Evolutionary conservation across 1,140 invertebrate genomes (phyloP), one percentile per base, ranked within the genome.

Genomic region (Eriosoma lanigerum): DNA sequence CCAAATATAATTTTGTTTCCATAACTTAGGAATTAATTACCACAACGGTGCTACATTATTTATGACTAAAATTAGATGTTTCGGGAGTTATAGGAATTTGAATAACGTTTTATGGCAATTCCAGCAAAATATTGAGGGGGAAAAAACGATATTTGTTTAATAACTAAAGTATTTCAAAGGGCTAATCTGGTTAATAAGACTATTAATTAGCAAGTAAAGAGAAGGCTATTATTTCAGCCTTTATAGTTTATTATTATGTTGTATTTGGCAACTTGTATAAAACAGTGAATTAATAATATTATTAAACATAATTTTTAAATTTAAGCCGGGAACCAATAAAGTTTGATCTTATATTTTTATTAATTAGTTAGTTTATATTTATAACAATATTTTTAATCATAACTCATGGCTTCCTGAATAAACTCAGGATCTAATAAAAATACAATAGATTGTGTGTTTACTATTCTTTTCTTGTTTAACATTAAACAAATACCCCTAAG

Each of bases 311-410:
- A 21, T 44, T 38, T 48, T 44, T 38, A 19, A 38, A 64, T 66
- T 44, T 21, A 21, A 21, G 9, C 17, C 21, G 12, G 12, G 2
- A 9, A 46, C 1, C 10, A 68, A 68, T 48, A 46, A 17, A 10
- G 38, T 68, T 68, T 68, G 64, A 68, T 68, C 64, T 13, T 68
- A 0, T 5, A 68, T 24, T 46, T 4, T 46, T 68, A 24, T 46
- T 48, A 48, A 68, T 48, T 68, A 24, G 8, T 68, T 68, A 24
- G 1, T 15, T 68, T 19, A 5, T n/a, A n/a, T 66, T 44, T 21
- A 66, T 66, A 10, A 38, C 8, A 38, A 38, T 38, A 38, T 38
- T 64, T 64, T 64, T 64, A 64, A 64, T 64, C 29, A 64, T 38
- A n/a, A 38, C 21, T 1, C 1, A 66, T 29, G n/a, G 32, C 5